A percentile compares a stretch with the other conserved stretches of the same genome.
phyloP scores from a whole-genome alignment of 2,888 invertebrate species.

The Omphaloscelis lunosa region DNA sequence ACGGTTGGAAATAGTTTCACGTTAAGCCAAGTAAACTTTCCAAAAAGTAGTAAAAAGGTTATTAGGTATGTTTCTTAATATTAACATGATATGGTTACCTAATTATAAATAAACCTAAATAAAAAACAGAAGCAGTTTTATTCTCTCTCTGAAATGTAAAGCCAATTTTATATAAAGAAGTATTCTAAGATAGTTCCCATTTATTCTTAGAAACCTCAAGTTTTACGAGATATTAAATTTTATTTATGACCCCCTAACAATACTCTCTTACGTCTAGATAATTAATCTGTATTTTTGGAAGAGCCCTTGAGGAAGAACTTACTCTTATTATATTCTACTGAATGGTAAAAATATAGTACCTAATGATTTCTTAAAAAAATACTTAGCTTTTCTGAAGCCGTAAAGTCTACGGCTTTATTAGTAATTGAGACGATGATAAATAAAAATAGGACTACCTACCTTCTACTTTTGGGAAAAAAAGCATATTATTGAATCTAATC shows the following conservation, averaged over 20 bases:
- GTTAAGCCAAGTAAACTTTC: too few species aligned
- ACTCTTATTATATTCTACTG: constrained; percentile 25
- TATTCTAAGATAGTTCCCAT: constrained; percentile 28
- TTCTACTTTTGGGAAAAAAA: not conserved
- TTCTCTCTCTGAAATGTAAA: not conserved
- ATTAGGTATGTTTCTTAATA: too few species aligned
- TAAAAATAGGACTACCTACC: not conserved
- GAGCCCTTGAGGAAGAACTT: constrained; percentile 13
- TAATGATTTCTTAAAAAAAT: not conserved
- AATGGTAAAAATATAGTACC: not conserved
- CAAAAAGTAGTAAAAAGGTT: too few species aligned
- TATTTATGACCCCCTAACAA: constrained; percentile 13
- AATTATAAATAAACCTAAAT: not conserved
- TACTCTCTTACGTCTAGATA: constrained; percentile 21
- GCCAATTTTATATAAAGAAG: not conserved
- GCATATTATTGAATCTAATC: not conserved
- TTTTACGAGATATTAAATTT: constrained; percentile 44
- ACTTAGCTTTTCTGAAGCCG: not conserved
- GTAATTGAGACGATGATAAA: not conserved
- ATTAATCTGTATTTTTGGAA: constrained; percentile 39
- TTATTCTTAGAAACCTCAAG: constrained; percentile 4
- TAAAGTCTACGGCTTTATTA: not conserved
- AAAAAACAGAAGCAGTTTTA: not conserved
- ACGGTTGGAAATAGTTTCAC: too few species aligned
- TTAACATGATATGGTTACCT: too few species aligned